phyloP scores from a whole-genome alignment of 1,140 invertebrate species.

The Diplogasteroides magnus region DNA sequence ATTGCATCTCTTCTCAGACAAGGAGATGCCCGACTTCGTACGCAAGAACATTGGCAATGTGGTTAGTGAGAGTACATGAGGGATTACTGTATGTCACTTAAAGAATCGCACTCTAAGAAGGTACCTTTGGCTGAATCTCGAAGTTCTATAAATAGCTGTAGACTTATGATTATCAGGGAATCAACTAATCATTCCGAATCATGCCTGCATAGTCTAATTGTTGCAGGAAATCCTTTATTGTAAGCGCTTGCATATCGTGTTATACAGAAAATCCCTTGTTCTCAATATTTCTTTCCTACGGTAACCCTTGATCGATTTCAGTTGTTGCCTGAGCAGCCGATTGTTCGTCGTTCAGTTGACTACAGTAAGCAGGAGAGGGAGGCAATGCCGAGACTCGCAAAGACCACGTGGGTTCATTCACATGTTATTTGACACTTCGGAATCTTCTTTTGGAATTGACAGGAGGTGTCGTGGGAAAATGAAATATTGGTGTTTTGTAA shows the following conservation, averaged over 20 bases:
- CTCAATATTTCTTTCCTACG: too few species aligned
- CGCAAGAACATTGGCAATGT: conserved; percentile 49
- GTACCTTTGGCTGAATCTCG: neutral
- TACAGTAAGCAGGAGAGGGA: conserved; percentile 47
- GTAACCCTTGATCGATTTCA: neutral
- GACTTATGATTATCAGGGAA: neutral
- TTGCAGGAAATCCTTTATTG: too few species aligned
- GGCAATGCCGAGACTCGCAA: conserved; percentile 31
- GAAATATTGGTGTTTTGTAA: neutral
- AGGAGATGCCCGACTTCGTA: conserved; percentile 47
- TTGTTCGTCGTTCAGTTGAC: conserved; percentile 43
- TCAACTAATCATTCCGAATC: neutral
- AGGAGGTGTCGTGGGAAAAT: conserved; percentile 37
- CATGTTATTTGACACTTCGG: too few species aligned
- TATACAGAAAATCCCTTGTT: too few species aligned
- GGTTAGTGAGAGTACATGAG: conserved; percentile 2
- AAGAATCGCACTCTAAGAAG: neutral
- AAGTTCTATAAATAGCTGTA: too few species aligned
- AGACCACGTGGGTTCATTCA: too few species aligned
- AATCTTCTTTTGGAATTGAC: conserved; percentile 43
- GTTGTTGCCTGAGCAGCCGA: neutral
- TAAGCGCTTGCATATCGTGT: too few species aligned
- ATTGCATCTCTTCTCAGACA: conserved; percentile 52
- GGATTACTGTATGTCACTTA: too few species aligned
- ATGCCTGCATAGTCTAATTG: too few species aligned